A percentile compares a stretch with the other conserved stretches of the same genome.
phyloP scores from a whole-genome alignment of 2,888 invertebrate genomes.

The Nemotelus pantherinus region DNA sequence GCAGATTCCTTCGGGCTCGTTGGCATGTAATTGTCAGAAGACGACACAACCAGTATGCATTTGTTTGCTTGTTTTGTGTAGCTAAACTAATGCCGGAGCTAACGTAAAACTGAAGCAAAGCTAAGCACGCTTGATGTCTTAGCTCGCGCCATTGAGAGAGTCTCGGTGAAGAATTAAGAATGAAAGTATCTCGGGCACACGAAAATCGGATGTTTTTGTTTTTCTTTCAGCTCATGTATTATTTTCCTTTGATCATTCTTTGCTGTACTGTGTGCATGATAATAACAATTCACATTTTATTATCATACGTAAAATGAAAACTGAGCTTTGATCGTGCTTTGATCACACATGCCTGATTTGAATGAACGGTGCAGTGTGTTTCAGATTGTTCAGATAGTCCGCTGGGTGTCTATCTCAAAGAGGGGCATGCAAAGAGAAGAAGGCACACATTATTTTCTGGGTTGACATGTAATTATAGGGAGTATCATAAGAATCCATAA shows the following conservation, averaged over 20 bases:
- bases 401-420: slow-evolving; percentile 4
- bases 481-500: background rate
- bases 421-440: background rate
- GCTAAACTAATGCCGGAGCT: too few species aligned
- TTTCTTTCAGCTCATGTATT: slow-evolving; percentile 12
- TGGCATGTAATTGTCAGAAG: slow-evolving; percentile 14
- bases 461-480: slow-evolving; percentile 19
- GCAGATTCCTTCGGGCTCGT: background rate
- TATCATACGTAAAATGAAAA: background rate
- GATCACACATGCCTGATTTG: background rate
- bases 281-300: background rate
- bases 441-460: slow-evolving; percentile 9
- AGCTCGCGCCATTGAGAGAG: background rate
- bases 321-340: slow-evolving; percentile 5
- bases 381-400: slow-evolving; percentile 12
- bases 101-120: too few species aligned
- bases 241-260: slow-evolving; percentile 27
- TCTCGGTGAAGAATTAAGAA: slow-evolving; percentile 16
- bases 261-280: background rate
- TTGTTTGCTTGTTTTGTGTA: background rate
- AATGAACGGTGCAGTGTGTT: background rate
- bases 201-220: slow-evolving; percentile 16
- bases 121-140: too few species aligned
- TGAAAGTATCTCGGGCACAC: background rate
- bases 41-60: background rate